Conservation (phyloP, 2,113 vertebrate genomes). For the Hippoglossus stenolepis region DNA sequence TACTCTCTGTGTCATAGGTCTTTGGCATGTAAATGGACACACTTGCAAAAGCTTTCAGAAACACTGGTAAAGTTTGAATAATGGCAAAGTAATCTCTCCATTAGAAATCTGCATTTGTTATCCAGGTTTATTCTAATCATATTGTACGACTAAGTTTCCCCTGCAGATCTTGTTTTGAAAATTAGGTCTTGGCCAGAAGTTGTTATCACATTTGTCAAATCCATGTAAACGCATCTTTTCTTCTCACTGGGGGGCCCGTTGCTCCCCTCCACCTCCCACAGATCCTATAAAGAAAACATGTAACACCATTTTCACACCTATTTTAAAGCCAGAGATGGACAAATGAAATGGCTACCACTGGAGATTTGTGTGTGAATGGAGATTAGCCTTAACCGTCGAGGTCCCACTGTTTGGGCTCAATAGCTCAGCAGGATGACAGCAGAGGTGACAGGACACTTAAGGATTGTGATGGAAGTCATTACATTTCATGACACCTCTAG, state of each 20-base stretch:
- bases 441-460: slow-evolving; percentile 47
- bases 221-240: slow-evolving; percentile 14
- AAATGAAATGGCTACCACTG: slow-evolving; percentile 43
- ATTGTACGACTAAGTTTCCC: background rate
- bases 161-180: slow-evolving; percentile 1
- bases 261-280: slow-evolving; percentile 10
- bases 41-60: background rate
- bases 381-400: slow-evolving; percentile 44
- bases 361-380: slow-evolving; percentile 68
- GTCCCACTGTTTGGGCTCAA: slow-evolving; percentile 47
- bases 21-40: background rate
- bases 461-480: slow-evolving; percentile 51
- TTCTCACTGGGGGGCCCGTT: background rate
- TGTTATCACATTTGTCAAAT: background rate
- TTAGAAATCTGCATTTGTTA: background rate
- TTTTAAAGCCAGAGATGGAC: slow-evolving; percentile 28
- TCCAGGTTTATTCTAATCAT: background rate
- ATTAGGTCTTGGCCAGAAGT: background rate
- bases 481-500: slow-evolving; percentile 49
- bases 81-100: background rate
- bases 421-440: slow-evolving; percentile 58
- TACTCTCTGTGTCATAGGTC: background rate
- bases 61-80: background rate
- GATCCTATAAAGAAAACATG: slow-evolving; percentile 32
- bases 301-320: slow-evolving; percentile 41